These are phyloP conservation scores for Apotomis capreana DNA, from an alignment of 2,888 invertebrate genomes.

Conservation along the genomic window DNA sequence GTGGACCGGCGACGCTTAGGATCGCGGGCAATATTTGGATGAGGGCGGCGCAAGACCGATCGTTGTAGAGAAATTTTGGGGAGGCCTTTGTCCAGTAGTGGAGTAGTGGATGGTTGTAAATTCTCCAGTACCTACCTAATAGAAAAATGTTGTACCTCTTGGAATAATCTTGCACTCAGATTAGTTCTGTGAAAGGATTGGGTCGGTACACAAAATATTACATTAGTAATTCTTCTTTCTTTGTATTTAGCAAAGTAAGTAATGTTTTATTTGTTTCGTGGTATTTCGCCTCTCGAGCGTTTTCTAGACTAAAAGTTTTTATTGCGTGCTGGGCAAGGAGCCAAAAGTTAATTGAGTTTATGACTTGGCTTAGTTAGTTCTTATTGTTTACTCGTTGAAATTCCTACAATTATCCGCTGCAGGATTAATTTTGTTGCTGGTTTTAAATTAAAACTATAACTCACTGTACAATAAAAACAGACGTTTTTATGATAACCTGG, in stretches of 20 bases:
- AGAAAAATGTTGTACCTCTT: too few species aligned
- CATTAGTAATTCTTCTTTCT: neutral
- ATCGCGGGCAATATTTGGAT: too few species aligned
- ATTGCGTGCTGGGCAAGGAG: conserved; percentile 2
- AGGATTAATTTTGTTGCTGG: neutral
- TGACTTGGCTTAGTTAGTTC: neutral
- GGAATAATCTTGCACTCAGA: too few species aligned
- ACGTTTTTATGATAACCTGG: neutral
- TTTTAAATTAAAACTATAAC: neutral
- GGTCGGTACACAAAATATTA: too few species aligned
- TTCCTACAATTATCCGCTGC: neutral
- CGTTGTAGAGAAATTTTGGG: too few species aligned
- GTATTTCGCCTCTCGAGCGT: neutral
- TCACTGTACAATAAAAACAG: neutral
- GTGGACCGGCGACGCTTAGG: too few species aligned
- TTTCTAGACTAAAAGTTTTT: neutral
- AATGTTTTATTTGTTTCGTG: neutral
- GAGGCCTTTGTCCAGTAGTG: too few species aligned
- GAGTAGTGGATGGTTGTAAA: too few species aligned
- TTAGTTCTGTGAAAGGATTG: too few species aligned
- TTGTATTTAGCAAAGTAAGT: neutral
- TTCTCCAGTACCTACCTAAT: too few species aligned
- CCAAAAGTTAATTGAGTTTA: conserved; percentile 20
- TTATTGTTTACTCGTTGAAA: neutral
- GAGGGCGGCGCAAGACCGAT: too few species aligned